These are phyloP conservation scores for Agriopis aurantiaria DNA, from an alignment of 2,888 invertebrate species.

Conservation along the genomic window DNA sequence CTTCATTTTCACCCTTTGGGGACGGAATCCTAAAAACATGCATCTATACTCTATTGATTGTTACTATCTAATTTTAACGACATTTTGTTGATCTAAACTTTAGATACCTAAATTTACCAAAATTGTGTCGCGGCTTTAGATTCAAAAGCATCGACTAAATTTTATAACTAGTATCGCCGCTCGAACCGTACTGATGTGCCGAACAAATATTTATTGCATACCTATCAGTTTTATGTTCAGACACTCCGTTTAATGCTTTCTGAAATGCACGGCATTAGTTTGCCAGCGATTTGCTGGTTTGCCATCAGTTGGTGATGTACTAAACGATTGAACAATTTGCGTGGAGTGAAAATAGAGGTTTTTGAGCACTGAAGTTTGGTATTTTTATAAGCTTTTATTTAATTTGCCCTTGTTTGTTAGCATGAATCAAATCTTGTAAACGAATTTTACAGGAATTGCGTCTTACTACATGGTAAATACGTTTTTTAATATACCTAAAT, in stretches of 20 bases:
- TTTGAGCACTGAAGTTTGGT: neutral
- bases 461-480: no score
- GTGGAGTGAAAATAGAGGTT: neutral
- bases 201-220: conserved; percentile 76
- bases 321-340: conserved; percentile 19
- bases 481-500: no score
- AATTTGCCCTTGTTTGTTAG: no score
- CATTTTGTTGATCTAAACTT: no score
- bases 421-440: no score
- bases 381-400: neutral
- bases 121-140: neutral
- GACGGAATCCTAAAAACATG: no score
- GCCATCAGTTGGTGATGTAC: conserved; percentile 29
- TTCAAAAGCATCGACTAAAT: conserved; percentile 16
- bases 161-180: conserved; percentile 52
- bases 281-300: conserved; percentile 46
- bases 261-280: conserved; percentile 68
- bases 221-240: conserved; percentile 83
- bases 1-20: no score
- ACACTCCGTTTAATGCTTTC: conserved; percentile 79
- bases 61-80: neutral
- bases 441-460: no score
- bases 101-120: neutral
- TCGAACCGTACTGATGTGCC: conserved; percentile 74
- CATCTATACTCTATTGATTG: neutral